phyloP scores from a whole-genome alignment of 2,888 invertebrate species.

The Apamea epomidion region DNA sequence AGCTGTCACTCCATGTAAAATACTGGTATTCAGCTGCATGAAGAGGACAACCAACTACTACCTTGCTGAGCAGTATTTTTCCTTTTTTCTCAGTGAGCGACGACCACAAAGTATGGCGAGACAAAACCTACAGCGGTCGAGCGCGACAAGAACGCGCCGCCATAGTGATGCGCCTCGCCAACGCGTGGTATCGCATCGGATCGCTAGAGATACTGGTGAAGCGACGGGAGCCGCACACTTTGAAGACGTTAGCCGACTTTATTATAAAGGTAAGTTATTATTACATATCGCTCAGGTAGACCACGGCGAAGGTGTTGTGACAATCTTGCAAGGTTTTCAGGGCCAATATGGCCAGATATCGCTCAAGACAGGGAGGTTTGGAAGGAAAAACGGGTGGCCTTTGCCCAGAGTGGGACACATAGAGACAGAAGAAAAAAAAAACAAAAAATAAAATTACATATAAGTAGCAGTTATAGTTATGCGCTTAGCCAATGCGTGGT shows the following conservation, averaged over 20 bases:
- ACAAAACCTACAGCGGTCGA: constrained; percentile 91
- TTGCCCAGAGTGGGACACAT: too few species aligned
- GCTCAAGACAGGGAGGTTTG: too few species aligned
- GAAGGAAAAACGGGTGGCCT: too few species aligned
- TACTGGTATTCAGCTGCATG: background rate
- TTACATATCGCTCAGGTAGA: too few species aligned
- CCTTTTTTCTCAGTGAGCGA: constrained; percentile 81
- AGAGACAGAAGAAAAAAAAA: too few species aligned
- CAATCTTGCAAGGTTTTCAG: too few species aligned
- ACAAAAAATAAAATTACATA: too few species aligned
- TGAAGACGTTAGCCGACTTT: constrained; percentile 88
- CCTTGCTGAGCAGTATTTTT: background rate
- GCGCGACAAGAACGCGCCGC: constrained; percentile 90
- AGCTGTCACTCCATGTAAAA: background rate
- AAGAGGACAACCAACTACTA: too few species aligned
- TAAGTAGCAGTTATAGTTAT: constrained; percentile 82
- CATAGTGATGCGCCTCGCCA: constrained; percentile 90
- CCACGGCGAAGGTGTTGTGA: too few species aligned
- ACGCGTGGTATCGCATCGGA: constrained; percentile 91
- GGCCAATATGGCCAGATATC: too few species aligned
- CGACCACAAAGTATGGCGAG: constrained; percentile 90
- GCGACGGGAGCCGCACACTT: constrained; percentile 86
- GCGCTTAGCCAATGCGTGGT: constrained; percentile 90
- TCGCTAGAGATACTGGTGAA: constrained; percentile 91
- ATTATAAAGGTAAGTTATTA: constrained; percentile 74